These are phyloP conservation scores for Colossoma macropomum DNA, from an alignment of 2,113 vertebrate genomes.

Conservation along the genomic window DNA sequence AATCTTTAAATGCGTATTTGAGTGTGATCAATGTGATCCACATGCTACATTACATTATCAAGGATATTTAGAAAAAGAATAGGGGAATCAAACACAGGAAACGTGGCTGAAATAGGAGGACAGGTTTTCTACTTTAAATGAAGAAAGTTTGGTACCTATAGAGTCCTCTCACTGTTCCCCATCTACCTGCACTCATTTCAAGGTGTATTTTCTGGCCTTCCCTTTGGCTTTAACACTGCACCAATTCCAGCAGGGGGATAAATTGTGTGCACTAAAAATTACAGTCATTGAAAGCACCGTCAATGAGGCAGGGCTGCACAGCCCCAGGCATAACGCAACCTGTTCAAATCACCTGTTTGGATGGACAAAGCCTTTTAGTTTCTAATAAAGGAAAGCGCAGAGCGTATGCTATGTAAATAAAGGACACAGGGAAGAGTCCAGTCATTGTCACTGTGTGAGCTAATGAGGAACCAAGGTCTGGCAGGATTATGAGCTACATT, in stretches of 20 bases:
- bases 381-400: constrained; percentile 23
- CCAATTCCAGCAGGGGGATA: neutral
- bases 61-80: neutral
- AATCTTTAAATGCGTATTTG: no score
- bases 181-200: neutral
- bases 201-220: constrained; percentile 4
- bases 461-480: constrained; percentile 37
- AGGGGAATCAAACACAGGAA: neutral
- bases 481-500: constrained; percentile 61
- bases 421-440: constrained; percentile 47
- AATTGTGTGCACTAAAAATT: neutral
- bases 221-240: constrained; percentile 8
- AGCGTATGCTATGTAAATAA: constrained; percentile 45
- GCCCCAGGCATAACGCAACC: neutral
- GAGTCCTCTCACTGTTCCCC: neutral
- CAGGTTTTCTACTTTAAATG: neutral
- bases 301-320: neutral
- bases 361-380: constrained; percentile 5
- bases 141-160: neutral
- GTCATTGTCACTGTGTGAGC: constrained; percentile 57
- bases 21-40: neutral
- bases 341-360: constrained; percentile 24
- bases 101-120: neutral
- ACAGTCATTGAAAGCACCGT: neutral
- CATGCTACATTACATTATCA: neutral